A percentile compares a stretch with the other conserved stretches of the same genome.
phyloP scores from a whole-genome alignment of 1,140 invertebrate genomes.

The Drosophila paulistorum region DNA sequence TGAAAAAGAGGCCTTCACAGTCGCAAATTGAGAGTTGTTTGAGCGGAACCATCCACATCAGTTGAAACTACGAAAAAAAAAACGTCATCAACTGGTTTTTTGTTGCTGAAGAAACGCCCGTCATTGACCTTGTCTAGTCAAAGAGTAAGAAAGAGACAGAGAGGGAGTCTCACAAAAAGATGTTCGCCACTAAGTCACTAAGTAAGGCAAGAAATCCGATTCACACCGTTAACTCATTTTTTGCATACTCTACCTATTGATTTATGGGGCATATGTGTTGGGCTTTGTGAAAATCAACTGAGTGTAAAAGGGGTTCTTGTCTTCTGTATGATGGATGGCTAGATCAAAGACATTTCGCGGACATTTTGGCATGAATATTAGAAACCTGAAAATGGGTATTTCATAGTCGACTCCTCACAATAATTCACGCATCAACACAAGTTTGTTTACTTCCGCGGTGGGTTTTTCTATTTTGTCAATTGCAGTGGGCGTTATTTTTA shows the following conservation, averaged over 20 bases:
- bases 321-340: too few species aligned
- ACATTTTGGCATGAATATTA: too few species aligned
- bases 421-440: neutral
- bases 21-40: slow-evolving; percentile 30
- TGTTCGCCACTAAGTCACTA: slow-evolving; percentile 48
- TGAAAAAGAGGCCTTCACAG: slow-evolving; percentile 63
- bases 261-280: slow-evolving; percentile 6
- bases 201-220: slow-evolving; percentile 58
- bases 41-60: slow-evolving; percentile 45
- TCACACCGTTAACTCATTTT: slow-evolving; percentile 62
- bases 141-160: neutral
- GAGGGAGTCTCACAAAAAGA: neutral
- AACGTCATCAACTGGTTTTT: slow-evolving; percentile 56
- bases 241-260: slow-evolving; percentile 32
- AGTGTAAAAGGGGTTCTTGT: too few species aligned
- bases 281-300: too few species aligned
- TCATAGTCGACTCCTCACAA: neutral
- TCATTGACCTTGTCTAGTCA: slow-evolving; percentile 26
- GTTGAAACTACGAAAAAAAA: neutral
- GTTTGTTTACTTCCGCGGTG: slow-evolving; percentile 23
- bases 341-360: too few species aligned
- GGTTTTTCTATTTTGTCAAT: slow-evolving; percentile 12
- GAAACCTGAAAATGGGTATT: neutral
- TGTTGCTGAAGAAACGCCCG: slow-evolving; percentile 25
- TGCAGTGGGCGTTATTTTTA: slow-evolving; percentile 7